phyloP scores from a whole-genome alignment of 2,888 invertebrate genomes.

The Rhyacophila evoluta region DNA sequence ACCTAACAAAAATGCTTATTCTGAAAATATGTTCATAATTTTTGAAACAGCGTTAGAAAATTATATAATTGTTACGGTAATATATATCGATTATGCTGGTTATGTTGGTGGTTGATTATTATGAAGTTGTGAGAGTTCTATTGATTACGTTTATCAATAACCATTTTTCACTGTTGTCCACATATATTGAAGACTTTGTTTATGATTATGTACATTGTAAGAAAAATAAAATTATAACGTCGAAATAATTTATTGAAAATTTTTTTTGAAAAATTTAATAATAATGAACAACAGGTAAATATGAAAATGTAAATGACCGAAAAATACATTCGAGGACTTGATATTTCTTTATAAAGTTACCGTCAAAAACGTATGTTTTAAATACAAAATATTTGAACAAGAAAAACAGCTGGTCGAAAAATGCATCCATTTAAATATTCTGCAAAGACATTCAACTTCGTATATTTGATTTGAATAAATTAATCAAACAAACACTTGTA shows the following conservation, averaged over 20 bases:
- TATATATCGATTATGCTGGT: too few relatives aligned
- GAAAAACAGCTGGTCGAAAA: constrained; percentile 11
- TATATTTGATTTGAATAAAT: constrained; percentile 32
- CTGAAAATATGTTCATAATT: too few relatives aligned
- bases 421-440: constrained; percentile 33
- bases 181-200: too few relatives aligned
- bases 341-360: neutral
- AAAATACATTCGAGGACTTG: neutral
- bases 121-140: too few relatives aligned
- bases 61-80: too few relatives aligned
- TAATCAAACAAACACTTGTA: constrained; percentile 35
- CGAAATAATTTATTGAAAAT: neutral
- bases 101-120: too few relatives aligned
- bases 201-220: too few relatives aligned
- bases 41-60: too few relatives aligned
- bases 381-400: constrained; percentile 42
- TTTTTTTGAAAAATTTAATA: neutral
- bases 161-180: too few relatives aligned
- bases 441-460: constrained; percentile 39
- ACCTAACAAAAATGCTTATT: too few relatives aligned
- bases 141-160: too few relatives aligned
- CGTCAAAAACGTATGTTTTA: constrained; percentile 27
- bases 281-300: neutral
- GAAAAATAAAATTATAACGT: too few relatives aligned
- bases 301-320: neutral